Percentiles rank a stretch among this genome's conserved stretches.
Evolutionary conservation across 2,113 vertebrate genomes (phyloP).

Genomic region (Dolichallabes microphthalmus): DNA sequence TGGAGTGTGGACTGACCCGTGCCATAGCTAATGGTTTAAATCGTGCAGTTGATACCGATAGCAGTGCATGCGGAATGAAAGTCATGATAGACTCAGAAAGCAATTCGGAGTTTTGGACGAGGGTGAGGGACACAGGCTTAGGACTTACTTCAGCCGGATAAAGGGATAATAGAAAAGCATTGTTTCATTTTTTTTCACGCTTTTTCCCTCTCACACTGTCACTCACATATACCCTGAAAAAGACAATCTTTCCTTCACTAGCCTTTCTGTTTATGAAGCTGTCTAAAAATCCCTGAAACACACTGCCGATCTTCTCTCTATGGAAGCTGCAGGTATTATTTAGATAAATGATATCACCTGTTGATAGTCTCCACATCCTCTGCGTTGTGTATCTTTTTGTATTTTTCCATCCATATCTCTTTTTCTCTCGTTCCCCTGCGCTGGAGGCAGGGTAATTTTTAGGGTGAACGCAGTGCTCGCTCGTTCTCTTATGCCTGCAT

Average conservation of each 20-base stretch:
- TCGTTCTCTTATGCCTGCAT: conserved; percentile 50
- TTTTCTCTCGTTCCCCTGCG: conserved; percentile 30
- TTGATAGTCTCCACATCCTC: conserved; percentile 54
- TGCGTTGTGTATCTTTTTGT: conserved; percentile 40
- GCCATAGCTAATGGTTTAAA: conserved; percentile 50
- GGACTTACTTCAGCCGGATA: conserved; percentile 33
- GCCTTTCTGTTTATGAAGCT: conserved; percentile 22
- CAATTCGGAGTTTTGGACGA: conserved; percentile 29
- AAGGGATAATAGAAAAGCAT: conserved; percentile 48
- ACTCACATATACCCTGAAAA: conserved; percentile 9
- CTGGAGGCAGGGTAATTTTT: conserved; percentile 42
- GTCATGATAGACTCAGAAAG: conserved; percentile 27
- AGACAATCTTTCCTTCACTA: background rate
- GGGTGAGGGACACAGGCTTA: conserved; percentile 25
- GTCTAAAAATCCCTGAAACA: conserved; percentile 46
- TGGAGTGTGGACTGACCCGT: conserved; percentile 39
- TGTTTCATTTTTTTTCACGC: conserved; percentile 54
- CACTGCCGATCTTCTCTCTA: conserved; percentile 38
- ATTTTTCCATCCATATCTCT: conserved; percentile 33
- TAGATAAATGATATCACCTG: conserved; percentile 64
- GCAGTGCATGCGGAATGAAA: conserved; percentile 38
- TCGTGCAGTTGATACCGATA: conserved; percentile 36
- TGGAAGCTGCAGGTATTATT: conserved; percentile 50
- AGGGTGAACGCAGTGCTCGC: conserved; percentile 31
- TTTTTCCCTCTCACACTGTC: conserved; percentile 17